Percentiles rank a stretch among this genome's conserved stretches.
Conservation (phyloP, 2,888 invertebrate genomes). For the Netelia inedita region DNA sequence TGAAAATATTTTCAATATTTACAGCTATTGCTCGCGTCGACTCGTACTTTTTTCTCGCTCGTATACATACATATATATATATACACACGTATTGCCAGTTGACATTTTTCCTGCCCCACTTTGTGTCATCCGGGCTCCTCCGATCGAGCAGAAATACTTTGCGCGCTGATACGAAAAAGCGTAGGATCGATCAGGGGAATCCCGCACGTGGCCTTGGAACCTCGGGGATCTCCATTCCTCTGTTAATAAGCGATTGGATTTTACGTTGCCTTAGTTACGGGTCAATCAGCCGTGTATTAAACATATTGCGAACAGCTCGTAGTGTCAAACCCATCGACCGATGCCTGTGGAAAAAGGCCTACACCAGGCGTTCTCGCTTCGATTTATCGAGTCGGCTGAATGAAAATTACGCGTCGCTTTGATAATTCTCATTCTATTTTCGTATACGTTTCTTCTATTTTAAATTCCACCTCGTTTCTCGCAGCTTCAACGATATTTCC, state of each 20-base stretch:
- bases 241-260: slow-evolving; percentile 37
- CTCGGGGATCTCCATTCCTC: slow-evolving; percentile 48
- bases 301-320: neutral
- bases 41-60: no score
- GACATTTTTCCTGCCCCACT: slow-evolving; percentile 12
- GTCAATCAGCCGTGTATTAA: slow-evolving; percentile 40
- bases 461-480: no score
- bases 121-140: slow-evolving; percentile 26
- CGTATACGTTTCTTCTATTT: no score
- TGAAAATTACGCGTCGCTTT: neutral
- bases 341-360: neutral
- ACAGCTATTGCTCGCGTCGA: no score
- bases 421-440: no score
- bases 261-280: slow-evolving; percentile 35
- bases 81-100: neutral
- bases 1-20: no score
- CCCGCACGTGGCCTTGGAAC: slow-evolving; percentile 45
- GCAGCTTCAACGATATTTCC: no score
- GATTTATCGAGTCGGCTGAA: neutral
- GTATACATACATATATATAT: no score
- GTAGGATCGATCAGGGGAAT: slow-evolving; percentile 44
- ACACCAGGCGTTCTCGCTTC: neutral
- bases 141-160: slow-evolving; percentile 46
- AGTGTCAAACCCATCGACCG: neutral
- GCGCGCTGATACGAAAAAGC: slow-evolving; percentile 18